Evolutionary conservation across 1,140 invertebrate species (phyloP).

Genomic region (Ips typographus): DNA sequence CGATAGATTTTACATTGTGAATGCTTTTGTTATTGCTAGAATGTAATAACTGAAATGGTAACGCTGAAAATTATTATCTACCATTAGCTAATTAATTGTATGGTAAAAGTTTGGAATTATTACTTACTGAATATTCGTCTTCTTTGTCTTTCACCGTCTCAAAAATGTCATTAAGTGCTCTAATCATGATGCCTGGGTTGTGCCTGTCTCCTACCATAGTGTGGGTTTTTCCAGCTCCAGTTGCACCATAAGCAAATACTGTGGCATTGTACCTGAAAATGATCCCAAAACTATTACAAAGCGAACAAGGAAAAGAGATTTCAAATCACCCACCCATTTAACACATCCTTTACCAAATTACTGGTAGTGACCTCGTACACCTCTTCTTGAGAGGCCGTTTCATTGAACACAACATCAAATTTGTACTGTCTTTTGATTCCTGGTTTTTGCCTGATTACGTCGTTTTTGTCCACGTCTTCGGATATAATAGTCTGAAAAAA

Average conservation of each 20-base stretch:
- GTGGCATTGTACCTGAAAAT: conserved; percentile 79
- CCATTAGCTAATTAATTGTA: too few relatives aligned
- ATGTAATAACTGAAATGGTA: too few relatives aligned
- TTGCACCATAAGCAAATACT: conserved; percentile 96
- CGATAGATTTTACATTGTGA: background rate
- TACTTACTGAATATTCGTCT: conserved; percentile 61
- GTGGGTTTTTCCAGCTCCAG: conserved; percentile 88
- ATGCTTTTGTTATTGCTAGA: background rate
- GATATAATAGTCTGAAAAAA: conserved; percentile 60
- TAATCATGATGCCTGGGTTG: conserved; percentile 84
- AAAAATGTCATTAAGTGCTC: conserved; percentile 84
- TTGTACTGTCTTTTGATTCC: conserved; percentile 73
- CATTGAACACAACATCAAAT: conserved; percentile 84
- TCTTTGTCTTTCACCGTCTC: conserved; percentile 61
- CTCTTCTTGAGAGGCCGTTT: conserved; percentile 72
- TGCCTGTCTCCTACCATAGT: conserved; percentile 81
- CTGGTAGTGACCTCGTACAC: conserved; percentile 83
- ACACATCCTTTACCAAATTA: conserved; percentile 82
- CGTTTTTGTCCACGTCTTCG: conserved; percentile 63
- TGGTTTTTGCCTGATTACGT: conserved; percentile 64
- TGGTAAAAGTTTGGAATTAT: background rate
- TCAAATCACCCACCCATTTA: conserved; percentile 64
- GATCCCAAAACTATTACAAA: background rate
- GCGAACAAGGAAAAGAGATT: conserved; percentile 5
- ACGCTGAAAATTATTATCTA: too few relatives aligned